Conservation (phyloP, 2,113 vertebrate genomes). For the Epinephelus cyanopodus region DNA sequence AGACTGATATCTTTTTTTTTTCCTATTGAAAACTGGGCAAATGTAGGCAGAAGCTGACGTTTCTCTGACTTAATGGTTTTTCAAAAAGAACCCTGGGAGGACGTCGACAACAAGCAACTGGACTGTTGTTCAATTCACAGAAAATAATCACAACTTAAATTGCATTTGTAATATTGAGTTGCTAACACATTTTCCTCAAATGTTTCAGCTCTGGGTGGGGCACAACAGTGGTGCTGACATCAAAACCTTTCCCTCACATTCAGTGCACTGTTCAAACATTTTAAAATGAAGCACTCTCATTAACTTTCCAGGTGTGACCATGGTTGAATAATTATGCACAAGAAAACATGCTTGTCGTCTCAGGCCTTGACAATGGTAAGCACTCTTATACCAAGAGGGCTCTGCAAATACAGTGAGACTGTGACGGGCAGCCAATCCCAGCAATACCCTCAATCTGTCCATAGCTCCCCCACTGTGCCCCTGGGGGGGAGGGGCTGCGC, state of each 20-base stretch:
- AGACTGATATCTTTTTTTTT: neutral
- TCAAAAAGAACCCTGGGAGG: neutral
- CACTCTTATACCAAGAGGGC: neutral
- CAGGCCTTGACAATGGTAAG: neutral
- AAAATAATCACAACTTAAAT: neutral
- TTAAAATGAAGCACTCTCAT: neutral
- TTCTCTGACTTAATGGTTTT: neutral
- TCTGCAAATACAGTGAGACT: constrained; percentile 10
- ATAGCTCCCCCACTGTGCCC: constrained; percentile 15
- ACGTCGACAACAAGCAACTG: neutral
- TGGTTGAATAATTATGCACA: neutral
- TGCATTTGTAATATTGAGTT: neutral
- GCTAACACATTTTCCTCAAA: neutral
- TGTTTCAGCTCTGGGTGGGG: neutral
- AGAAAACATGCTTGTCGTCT: neutral
- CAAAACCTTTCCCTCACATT: neutral
- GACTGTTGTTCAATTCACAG: neutral
- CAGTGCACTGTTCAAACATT: neutral
- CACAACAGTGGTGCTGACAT: too few relatives aligned
- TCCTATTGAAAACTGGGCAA: neutral
- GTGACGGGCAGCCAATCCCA: neutral
- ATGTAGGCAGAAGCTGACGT: too few relatives aligned
- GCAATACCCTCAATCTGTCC: constrained; percentile 31
- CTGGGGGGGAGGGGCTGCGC: constrained; percentile 7
- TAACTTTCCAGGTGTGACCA: neutral